These are phyloP conservation scores for Papilio polytes DNA, from an alignment of 1,140 invertebrate genomes.

Conservation along the genomic window DNA sequence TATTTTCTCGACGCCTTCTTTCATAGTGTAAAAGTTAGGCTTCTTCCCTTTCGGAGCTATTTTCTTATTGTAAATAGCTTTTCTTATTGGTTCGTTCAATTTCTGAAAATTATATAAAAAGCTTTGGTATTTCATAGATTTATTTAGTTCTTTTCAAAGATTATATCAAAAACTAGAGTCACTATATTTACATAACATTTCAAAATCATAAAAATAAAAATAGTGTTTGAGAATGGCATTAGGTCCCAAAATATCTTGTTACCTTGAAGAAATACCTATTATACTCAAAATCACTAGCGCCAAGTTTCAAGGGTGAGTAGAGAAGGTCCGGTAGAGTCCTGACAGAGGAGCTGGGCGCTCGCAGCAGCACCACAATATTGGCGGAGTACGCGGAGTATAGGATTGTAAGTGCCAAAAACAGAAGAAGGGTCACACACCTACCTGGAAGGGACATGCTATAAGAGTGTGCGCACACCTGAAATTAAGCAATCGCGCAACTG, in stretches of 20 bases:
- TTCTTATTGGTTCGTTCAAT: constrained; percentile 85
- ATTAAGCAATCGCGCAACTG: too few species aligned
- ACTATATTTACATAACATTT: too few species aligned
- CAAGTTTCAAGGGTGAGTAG: constrained; percentile 84
- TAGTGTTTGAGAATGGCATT: too few species aligned
- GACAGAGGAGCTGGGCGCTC: constrained; percentile 86
- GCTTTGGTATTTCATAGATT: too few species aligned
- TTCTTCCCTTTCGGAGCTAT: constrained; percentile 82
- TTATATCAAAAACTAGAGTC: too few species aligned
- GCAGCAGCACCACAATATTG: constrained; percentile 86
- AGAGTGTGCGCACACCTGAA: too few species aligned
- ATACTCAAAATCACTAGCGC: constrained; percentile 85
- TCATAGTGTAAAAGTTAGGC: constrained; percentile 79
- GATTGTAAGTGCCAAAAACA: constrained; percentile 84
- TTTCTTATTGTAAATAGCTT: constrained; percentile 85
- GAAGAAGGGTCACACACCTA: constrained; percentile 85
- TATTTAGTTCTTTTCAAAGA: too few species aligned
- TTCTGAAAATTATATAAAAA: constrained; percentile 71
- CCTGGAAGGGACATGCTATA: constrained; percentile 74
- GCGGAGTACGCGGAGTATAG: constrained; percentile 85
- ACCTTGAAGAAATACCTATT: constrained; percentile 87
- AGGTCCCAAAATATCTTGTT: neutral
- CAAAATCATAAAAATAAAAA: too few species aligned
- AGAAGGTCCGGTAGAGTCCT: constrained; percentile 84
- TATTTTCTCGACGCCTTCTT: constrained; percentile 85